Conservation (phyloP, 2,797 vertebrate genomes). For the Enteromius treurensis region DNA sequence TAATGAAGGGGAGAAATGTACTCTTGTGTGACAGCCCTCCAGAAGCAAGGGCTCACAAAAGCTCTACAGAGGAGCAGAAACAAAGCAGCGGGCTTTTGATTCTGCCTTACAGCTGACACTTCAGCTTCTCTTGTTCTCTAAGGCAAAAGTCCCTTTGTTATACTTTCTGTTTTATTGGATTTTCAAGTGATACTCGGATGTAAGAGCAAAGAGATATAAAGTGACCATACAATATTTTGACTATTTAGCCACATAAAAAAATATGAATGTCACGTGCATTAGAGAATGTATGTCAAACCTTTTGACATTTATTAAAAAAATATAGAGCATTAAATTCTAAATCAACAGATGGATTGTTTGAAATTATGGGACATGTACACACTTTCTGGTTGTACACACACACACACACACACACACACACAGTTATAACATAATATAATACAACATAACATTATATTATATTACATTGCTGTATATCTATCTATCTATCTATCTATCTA, state of each 20-base stretch:
- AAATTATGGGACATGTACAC: not conserved
- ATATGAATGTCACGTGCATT: not conserved
- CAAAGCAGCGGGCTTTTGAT: slow-evolving; percentile 58
- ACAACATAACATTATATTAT: too few species aligned
- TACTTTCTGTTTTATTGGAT: slow-evolving; percentile 47
- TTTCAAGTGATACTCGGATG: slow-evolving; percentile 26
- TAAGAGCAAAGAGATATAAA: slow-evolving; percentile 2
- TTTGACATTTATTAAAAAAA: not conserved
- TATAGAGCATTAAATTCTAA: not conserved
- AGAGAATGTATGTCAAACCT: not conserved
- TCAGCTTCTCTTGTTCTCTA: slow-evolving; percentile 50
- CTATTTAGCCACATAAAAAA: not conserved
- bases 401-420: not conserved
- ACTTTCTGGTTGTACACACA: not conserved
- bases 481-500: too few species aligned
- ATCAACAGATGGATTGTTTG: not conserved
- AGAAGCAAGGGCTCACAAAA: slow-evolving; percentile 57
- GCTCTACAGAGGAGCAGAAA: slow-evolving; percentile 44
- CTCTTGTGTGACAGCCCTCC: slow-evolving; percentile 64
- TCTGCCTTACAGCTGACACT: slow-evolving; percentile 48
- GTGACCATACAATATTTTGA: not conserved
- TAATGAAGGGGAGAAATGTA: slow-evolving; percentile 67
- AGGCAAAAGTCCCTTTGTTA: slow-evolving; percentile 56
- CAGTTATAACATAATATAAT: not conserved
- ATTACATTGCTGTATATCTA: not conserved